phyloP scores from a whole-genome alignment of 1,140 invertebrate genomes.

The Saccostrea glomerata region DNA sequence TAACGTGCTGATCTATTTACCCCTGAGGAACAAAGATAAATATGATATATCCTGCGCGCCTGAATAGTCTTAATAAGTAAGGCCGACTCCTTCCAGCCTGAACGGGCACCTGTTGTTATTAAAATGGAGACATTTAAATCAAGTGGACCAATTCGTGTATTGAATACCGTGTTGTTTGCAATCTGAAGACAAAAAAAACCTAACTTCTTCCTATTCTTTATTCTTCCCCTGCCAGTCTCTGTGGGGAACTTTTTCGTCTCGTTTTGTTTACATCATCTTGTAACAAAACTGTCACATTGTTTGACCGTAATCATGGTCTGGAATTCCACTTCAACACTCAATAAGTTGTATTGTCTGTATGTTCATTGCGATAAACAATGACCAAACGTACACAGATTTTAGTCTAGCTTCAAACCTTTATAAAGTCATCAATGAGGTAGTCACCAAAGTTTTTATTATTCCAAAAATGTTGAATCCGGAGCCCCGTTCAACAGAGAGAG shows the following conservation, averaged over 20 bases:
- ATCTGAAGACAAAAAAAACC: neutral
- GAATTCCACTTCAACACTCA: neutral
- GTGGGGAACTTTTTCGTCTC: neutral
- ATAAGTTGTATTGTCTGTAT: neutral
- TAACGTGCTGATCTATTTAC: neutral
- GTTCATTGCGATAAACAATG: neutral
- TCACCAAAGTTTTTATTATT: no score
- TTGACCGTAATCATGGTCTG: neutral
- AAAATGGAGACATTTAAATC: constrained; percentile 10
- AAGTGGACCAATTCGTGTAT: neutral
- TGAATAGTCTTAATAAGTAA: neutral
- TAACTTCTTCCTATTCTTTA: neutral
- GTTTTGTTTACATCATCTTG: neutral
- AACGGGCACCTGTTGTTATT: constrained; percentile 1
- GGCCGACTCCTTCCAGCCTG: neutral
- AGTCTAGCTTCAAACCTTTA: no score
- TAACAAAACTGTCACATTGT: constrained; percentile 33
- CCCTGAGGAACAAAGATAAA: neutral
- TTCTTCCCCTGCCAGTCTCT: neutral
- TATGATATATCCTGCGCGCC: neutral
- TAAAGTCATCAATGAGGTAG: no score
- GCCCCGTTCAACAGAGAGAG: no score
- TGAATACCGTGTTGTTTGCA: constrained; percentile 27
- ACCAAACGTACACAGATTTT: neutral
- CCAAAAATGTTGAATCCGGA: no score